Base-by-base conservation (phyloP, 2,888 invertebrate genomes). In the Rotaria sp. region DNA sequence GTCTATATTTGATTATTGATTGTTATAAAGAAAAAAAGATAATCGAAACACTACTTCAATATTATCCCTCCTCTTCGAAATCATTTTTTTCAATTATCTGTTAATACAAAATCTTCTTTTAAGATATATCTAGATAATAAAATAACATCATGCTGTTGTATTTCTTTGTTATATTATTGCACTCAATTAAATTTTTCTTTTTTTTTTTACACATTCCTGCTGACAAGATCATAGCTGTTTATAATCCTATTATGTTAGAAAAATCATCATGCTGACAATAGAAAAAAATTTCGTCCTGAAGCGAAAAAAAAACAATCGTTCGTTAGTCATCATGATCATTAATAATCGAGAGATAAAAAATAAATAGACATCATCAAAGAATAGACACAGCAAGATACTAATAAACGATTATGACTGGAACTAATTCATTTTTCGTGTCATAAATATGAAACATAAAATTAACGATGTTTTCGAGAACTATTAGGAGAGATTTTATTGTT, bases 1-100 rank as follows among this genome's bases (percentile, higher is more conserved):
- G 67, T 67, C 35, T 67, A 67, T 67, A 67, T 67, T 67, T 67
- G 67, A 67, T 67, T 67, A 21, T 38, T 67, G 35, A 35, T 67
- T 67, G 21, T 38, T 67, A 15, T n/a, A n/a, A n/a, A n/a, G n/a
- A n/a, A n/a, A 59, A 38, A 67, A 67, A 35, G 67, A 67, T 67
- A 67, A 67, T 35, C 18, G 67, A 67, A 67, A 67, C 35, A 67
- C 35, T 38, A 35, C 2, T 67, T 35, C 67, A 67, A 67, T 67
- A 67, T 67, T 67, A 67, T 67, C 10, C 67, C 35, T 38, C 67
- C 67, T 21, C 67, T 35, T 67, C 8, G 35, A 21, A 67, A 67
- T 67, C 67, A 35, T 35, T 21, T 38, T 21, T 35, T 67, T 67
- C 35, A 67, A 35, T 35, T 67, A 52, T 52, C 52, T 52, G 24